Evolutionary conservation across 2,797 vertebrate genomes (phyloP), one percentile per base, ranked within the genome.

Genomic region (Botia almorhae): DNA sequence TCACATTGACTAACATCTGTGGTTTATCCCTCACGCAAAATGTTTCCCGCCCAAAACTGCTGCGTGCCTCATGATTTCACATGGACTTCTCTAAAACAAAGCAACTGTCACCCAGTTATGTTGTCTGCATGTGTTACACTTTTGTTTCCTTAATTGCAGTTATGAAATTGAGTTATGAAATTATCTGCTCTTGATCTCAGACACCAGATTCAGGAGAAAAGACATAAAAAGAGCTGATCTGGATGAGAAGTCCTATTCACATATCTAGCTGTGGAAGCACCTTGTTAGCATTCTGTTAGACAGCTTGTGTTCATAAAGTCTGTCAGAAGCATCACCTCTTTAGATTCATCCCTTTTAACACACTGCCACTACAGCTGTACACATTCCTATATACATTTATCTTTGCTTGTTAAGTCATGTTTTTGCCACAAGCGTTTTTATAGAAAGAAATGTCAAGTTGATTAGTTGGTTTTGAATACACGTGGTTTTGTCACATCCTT

Each of bases 1-100:
- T 19, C 65, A 8, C 43, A 46, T 39, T 46, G 43, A 46, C 8
- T 46, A 46, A 46, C 75, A 77, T 69, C 65, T 78, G 76, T 71
- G 43, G 17, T 50, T 39, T 68, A 21, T 72, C 69, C 46, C 21
- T n/a, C 14, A 43, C 48, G 69, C 29, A 64, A 64, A 61, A 70
- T 29, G 4, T 70, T 63, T 63, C n/a, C 39, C 43, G 43, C 64
- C 21, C 33, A 67, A 43, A 33, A 58, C 55, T 14, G 55, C 23
- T 50, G 12, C 61, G 65, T 78, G 68, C 26, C 43, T 69, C 64
- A 60, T 26, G 33, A 16, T 69, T 78, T 61, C 67, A 61, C 23
- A 65, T 43, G 21, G 50, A 72, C 69, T 71, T 65, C 33, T 48
- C 19, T 21, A 3, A 61, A 79, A 55, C 23, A 50, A 6, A 33